These are phyloP conservation scores for Rhinoderma darwinii DNA, from an alignment of 2,113 vertebrate species.

Conservation along the genomic window DNA sequence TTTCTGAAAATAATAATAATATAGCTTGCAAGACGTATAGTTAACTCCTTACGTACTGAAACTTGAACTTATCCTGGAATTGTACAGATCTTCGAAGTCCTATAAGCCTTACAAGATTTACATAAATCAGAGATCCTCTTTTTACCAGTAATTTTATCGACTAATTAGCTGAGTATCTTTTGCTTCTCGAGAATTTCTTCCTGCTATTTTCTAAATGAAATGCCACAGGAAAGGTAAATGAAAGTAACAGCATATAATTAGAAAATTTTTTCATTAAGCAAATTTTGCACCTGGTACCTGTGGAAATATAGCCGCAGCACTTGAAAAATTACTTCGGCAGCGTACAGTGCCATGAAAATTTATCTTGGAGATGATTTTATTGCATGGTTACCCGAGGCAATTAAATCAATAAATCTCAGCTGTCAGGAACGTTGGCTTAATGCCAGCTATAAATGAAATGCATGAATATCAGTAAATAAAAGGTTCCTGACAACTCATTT, in stretches of 20 bases:
- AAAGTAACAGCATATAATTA: slow-evolving; percentile 72
- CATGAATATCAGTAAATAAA: slow-evolving; percentile 87
- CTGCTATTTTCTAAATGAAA: slow-evolving; percentile 51
- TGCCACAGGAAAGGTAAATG: slow-evolving; percentile 56
- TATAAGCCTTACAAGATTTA: background rate
- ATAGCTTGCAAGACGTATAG: background rate
- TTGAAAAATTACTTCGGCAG: slow-evolving; percentile 87
- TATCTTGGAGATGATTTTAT: slow-evolving; percentile 94
- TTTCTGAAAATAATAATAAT: background rate
- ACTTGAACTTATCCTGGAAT: background rate
- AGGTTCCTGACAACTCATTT: slow-evolving; percentile 84
- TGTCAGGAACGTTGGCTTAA: slow-evolving; percentile 80
- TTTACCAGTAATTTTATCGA: slow-evolving; percentile 67
- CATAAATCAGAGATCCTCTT: background rate
- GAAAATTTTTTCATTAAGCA: slow-evolving; percentile 83
- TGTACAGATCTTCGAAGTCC: background rate
- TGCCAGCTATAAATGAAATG: slow-evolving; percentile 88
- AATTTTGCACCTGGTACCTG: slow-evolving; percentile 87
- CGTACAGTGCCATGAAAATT: slow-evolving; percentile 85
- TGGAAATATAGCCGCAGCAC: slow-evolving; percentile 82
- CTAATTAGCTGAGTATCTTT: slow-evolving; percentile 77
- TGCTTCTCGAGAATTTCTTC: slow-evolving; percentile 65
- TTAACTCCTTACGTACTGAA: background rate
- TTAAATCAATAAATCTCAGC: slow-evolving; percentile 95
- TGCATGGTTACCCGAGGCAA: slow-evolving; percentile 94